Percentiles rank a stretch among this genome's conserved stretches.
phyloP scores from a whole-genome alignment of 2,797 vertebrate genomes.

The Sebastes oblongus region DNA sequence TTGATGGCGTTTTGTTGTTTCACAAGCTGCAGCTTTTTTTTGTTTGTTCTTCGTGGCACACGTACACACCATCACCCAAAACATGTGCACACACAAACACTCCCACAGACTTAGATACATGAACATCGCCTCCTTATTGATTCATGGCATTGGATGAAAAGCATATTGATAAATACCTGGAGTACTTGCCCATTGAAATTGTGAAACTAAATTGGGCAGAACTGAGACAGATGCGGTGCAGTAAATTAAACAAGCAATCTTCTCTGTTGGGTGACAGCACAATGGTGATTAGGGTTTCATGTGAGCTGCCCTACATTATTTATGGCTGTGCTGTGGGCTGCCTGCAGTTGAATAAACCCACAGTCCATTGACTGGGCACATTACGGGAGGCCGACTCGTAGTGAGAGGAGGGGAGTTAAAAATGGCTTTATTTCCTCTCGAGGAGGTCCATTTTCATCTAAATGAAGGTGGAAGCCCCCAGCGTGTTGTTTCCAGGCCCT shows the following conservation, averaged over 20 bases:
- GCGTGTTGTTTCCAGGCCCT: conserved; percentile 73
- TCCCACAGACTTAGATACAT: conserved; percentile 39
- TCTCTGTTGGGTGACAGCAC: conserved; percentile 82
- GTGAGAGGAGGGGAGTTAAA: conserved; percentile 68
- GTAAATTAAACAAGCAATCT: conserved; percentile 86
- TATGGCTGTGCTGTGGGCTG: conserved; percentile 77
- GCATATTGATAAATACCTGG: conserved; percentile 77
- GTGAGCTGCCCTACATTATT: conserved; percentile 82
- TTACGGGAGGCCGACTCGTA: conserved; percentile 72
- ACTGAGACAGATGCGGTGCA: conserved; percentile 81
- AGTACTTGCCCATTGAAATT: conserved; percentile 70
- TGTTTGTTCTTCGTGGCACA: conserved; percentile 50
- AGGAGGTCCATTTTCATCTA: conserved; percentile 81
- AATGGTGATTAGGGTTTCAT: conserved; percentile 84
- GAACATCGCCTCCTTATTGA: conserved; percentile 61
- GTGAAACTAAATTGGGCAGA: conserved; percentile 82
- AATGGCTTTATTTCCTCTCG: conserved; percentile 80
- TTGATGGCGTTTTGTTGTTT: conserved; percentile 72
- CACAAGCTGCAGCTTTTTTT: conserved; percentile 52
- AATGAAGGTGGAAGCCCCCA: conserved; percentile 78
- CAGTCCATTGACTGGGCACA: conserved; percentile 84
- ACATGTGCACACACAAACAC: background rate
- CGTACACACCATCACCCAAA: conserved; percentile 10
- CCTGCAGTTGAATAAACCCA: conserved; percentile 82
- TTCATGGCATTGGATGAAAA: conserved; percentile 69